Conservation (phyloP, 2,888 invertebrate genomes). For the Catocala sponsa region DNA sequence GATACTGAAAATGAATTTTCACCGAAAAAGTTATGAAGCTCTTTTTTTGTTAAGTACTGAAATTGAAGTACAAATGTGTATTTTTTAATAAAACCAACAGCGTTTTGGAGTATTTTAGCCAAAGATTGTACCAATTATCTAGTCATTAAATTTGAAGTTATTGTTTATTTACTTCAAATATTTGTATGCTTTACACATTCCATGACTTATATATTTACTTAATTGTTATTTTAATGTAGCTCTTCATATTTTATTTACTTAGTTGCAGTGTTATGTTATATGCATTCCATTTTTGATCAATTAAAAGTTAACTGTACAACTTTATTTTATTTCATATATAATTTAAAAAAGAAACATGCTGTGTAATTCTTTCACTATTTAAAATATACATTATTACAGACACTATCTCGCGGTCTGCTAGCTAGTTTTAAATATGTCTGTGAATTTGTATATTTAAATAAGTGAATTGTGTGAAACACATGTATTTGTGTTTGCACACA, state of each 20-base stretch:
- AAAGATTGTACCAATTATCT: slow-evolving; percentile 23
- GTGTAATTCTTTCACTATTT: too few species aligned
- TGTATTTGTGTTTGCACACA: too few species aligned
- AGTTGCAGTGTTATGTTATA: slow-evolving; percentile 33
- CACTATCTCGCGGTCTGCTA: too few species aligned
- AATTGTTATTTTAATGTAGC: slow-evolving; percentile 27
- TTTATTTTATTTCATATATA: slow-evolving; percentile 8
- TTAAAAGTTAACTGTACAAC: slow-evolving; percentile 35
- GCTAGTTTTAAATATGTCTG: too few species aligned
- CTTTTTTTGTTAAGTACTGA: not conserved
- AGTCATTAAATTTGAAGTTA: slow-evolving; percentile 34
- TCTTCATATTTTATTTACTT: slow-evolving; percentile 31
- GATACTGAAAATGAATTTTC: not conserved
- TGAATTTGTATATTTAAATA: too few species aligned
- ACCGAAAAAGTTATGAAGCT: not conserved
- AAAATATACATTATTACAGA: too few species aligned
- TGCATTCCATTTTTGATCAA: slow-evolving; percentile 46
- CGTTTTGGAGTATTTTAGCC: slow-evolving; percentile 5
- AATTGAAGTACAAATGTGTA: not conserved
- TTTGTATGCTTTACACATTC: slow-evolving; percentile 28
- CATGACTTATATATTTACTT: slow-evolving; percentile 5
- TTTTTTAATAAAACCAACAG: not conserved
- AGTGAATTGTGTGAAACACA: too few species aligned
- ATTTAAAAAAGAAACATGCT: too few species aligned
- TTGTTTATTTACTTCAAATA: slow-evolving; percentile 28